Percentiles rank a stretch among this genome's conserved stretches.
phyloP scores from a whole-genome alignment of 2,113 vertebrate genomes.

The Cryptotis parvus region DNA sequence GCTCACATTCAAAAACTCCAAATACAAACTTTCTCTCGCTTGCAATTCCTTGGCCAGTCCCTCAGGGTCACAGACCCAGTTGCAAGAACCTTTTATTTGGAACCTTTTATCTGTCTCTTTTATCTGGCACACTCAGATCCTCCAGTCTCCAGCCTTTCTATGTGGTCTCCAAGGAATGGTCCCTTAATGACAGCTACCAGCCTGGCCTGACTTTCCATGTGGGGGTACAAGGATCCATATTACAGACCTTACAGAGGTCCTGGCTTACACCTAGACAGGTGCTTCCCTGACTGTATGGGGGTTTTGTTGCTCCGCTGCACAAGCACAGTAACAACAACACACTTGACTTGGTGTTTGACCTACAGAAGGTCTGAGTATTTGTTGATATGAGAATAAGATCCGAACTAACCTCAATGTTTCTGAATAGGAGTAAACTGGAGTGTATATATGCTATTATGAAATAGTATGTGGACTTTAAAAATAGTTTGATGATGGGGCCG shows the following conservation, averaged over 20 bases:
- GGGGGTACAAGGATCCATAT: not conserved
- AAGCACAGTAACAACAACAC: not conserved
- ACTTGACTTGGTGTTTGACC: not conserved
- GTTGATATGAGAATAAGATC: not conserved
- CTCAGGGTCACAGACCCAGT: not conserved
- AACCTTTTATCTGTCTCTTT: not conserved
- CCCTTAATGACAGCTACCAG: not conserved
- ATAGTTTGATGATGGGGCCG: conserved; percentile 12
- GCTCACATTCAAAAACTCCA: not conserved
- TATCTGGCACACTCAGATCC: not conserved
- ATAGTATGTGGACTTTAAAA: not conserved
- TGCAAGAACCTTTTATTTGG: too few relatives aligned
- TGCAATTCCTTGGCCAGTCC: not conserved
- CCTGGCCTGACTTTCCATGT: not conserved
- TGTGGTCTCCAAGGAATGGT: not conserved
- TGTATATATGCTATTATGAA: not conserved
- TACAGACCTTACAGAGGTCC: not conserved
- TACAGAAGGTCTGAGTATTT: not conserved
- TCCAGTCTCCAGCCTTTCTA: not conserved
- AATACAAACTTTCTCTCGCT: not conserved
- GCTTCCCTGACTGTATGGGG: not conserved
- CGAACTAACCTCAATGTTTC: not conserved
- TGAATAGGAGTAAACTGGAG: not conserved
- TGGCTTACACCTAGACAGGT: not conserved
- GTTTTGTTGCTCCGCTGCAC: not conserved